A percentile compares a stretch with the other conserved stretches of the same genome.
phyloP scores from a whole-genome alignment of 2,888 invertebrate species.

The Chrysomela aeneicollis region DNA sequence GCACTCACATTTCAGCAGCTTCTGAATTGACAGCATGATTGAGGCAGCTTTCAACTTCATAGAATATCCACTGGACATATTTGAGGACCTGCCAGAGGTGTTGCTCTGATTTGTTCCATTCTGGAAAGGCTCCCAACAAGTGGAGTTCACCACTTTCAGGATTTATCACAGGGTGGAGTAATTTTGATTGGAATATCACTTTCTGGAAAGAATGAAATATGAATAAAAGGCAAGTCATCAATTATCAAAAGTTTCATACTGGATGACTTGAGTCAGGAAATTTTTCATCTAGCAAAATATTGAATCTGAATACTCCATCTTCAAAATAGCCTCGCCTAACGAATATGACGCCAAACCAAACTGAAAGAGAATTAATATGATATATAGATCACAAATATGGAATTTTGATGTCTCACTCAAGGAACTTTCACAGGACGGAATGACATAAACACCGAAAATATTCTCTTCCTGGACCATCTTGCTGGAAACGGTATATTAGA shows the following conservation, averaged over 20 bases:
- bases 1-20: slow-evolving; percentile 73
- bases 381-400: background rate
- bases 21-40: slow-evolving; percentile 76
- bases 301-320: slow-evolving; percentile 91
- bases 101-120: slow-evolving; percentile 84
- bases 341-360: slow-evolving; percentile 92
- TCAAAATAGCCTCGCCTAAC: slow-evolving; percentile 87
- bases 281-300: slow-evolving; percentile 82
- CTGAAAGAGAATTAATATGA: slow-evolving; percentile 62
- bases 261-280: slow-evolving; percentile 87
- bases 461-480: slow-evolving; percentile 86
- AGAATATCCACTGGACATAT: slow-evolving; percentile 83
- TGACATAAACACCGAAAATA: slow-evolving; percentile 88
- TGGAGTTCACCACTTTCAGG: slow-evolving; percentile 79
- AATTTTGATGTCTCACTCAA: slow-evolving; percentile 70
- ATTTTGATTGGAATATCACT: slow-evolving; percentile 81
- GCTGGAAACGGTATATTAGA: slow-evolving; percentile 64
- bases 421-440: slow-evolving; percentile 87
- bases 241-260: slow-evolving; percentile 65
- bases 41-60: slow-evolving; percentile 74
- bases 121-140: slow-evolving; percentile 80
- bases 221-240: background rate
- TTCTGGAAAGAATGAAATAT: slow-evolving; percentile 65
- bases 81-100: slow-evolving; percentile 91
- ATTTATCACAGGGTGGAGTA: slow-evolving; percentile 89